Evolutionary conservation across 2,113 vertebrate genomes (phyloP), one percentile per base, ranked within the genome.

Genomic region (Lichenostomus cassidix): DNA sequence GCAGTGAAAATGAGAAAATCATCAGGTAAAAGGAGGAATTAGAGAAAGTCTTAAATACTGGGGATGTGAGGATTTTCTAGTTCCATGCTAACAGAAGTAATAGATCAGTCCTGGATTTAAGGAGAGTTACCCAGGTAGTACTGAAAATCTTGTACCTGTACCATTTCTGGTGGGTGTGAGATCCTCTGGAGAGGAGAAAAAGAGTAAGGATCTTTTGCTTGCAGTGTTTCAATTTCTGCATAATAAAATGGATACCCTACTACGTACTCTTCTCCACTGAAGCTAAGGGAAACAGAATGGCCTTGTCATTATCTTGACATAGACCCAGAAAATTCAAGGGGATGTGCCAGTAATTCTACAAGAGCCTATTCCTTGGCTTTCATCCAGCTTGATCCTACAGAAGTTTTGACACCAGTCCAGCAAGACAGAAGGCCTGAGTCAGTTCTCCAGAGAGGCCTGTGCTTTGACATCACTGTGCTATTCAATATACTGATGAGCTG

Each of bases 261-360:
- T 70, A 70, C 8, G 64, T 22, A 79, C 59, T 92, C 46, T 88
- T 24, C 84, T 83, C 77, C 56, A 59, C 67, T 60, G 79, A 95
- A 97, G 75, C 87, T 90, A 88, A 90, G 50, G 50, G 94, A 96
- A 96, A 97, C 95, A 97, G 94, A 96, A 97, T 95, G 96, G 90
- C 96, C 93, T 95, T 97, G 95, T 96, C 94, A 96, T 86, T 96
- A 97, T 94, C 94, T 97, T 96, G 96, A 97, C 94, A 96, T 94
- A 96, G 95, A 83, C 96, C 94, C 95, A 97, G 95, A 86, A 96
- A 96, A 96, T 95, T 90, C 8, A 7, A 96, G 82, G 75, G 93
- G 90, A 96, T 93, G 94, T 97, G 95, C 96, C 95, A 97, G 92
- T 95, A 96, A 95, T 94, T 95, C 93, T 96, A 95, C 87, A 95